Base-by-base conservation (phyloP, 2,888 invertebrate genomes). In the Nymphalis polychloros region DNA sequence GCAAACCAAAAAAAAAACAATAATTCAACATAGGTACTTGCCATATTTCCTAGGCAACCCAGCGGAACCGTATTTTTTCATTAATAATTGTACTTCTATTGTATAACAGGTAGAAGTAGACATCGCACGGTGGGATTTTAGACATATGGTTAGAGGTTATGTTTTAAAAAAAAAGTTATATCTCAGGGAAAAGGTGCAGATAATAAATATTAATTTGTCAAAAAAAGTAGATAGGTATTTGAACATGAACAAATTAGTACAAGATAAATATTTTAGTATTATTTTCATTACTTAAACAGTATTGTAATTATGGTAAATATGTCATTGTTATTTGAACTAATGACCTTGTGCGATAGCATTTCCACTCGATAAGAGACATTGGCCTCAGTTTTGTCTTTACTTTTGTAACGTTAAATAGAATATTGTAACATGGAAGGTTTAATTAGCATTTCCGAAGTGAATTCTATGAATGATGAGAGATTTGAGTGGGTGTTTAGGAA, bases 401-500 rank as follows among this genome's bases (percentile, higher is more conserved):
- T n/a, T 35, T 19, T 20, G 23, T 55, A 64, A 41, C 8, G 35
- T 55, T 13, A 19, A 20, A 13, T 52, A 20, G 6, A 5, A 16
- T 20, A 13, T 20, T 16, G 4, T 52, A 61, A 27, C 7, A 66
- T 66, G 66, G 66, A 48, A 47, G 50, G 8, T 17, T 48, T 35
- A 23, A 55, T 70, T 19, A 81, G 83, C 69, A 88, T 95, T 67
- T 80, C 84, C 47, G 92, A 94, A 79, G 93, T 94, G 0, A 95
- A 95, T 80, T 86, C 84, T 62, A 81, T 94, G 74, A 81, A 84
- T 59, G 85, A 81, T 59, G 91, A 93, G 57, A 87, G 93, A 72
- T 95, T 95, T 80, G 92, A 93, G 71, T 85, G 88, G 78, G 82
- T 94, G 64, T 95, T 95, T 79, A 91, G 91, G 23, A 95, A 95